Evolutionary conservation across 2,888 invertebrate species (phyloP), one percentile per base, ranked within the genome.

Genomic region (Micropterix aruncella): DNA sequence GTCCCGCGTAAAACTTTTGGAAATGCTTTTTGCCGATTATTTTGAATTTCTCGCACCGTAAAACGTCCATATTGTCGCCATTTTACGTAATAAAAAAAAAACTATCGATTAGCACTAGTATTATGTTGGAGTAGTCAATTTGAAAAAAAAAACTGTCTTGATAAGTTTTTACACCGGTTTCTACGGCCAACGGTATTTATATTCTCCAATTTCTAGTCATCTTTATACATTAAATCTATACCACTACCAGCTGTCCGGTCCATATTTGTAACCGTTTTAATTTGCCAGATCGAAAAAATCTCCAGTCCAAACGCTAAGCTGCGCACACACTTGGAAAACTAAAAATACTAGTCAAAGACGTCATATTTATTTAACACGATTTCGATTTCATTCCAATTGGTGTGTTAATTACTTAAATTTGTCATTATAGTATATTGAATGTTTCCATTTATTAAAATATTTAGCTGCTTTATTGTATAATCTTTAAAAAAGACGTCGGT

Each of bases 251-350:
- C n/a, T n/a, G n/a, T n/a, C n/a, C n/a, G n/a, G n/a, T n/a, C n/a
- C n/a, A n/a, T n/a, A n/a, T n/a, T n/a, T n/a, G n/a, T n/a, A n/a
- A n/a, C n/a, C n/a, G n/a, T n/a, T n/a, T n/a, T n/a, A n/a, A n/a
- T n/a, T n/a, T n/a, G n/a, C n/a, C n/a, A n/a, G n/a, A n/a, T n/a
- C n/a, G n/a, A n/a, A n/a, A n/a, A n/a, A n/a, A n/a, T n/a, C n/a
- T n/a, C n/a, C n/a, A n/a, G n/a, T n/a, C 70, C 67, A 69, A 70
- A 69, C 69, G 69, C 60, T 55, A 50, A 48, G 50, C n/a, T n/a
- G n/a, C 50, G 52, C 50, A 53, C 55, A 59, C 54, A 60, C 56
- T 59, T 59, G 66, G 66, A 66, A 65, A 66, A 66, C 65, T 57
- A 52, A 58, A 56, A 59, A 62, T 58, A 61, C 57, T 61, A 65